Evolutionary conservation across 2,113 vertebrate genomes (phyloP).

Genomic region (Perognathus longimembris): DNA sequence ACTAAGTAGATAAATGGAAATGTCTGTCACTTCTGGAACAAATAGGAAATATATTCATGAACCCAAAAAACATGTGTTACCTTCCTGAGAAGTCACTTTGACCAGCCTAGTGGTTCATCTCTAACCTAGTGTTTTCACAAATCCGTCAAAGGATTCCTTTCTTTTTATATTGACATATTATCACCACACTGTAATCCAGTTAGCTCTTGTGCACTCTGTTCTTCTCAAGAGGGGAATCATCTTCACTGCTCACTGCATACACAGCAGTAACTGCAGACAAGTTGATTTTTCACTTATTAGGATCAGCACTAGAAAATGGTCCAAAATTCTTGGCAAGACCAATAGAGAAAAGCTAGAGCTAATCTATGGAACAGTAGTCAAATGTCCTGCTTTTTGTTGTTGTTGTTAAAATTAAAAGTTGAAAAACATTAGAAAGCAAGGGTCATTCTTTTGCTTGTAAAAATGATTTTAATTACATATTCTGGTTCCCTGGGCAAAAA

Average conservation of each 20-base stretch:
- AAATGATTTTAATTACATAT: conserved; percentile 30
- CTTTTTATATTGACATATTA: neutral
- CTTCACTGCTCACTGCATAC: neutral
- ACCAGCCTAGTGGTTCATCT: neutral
- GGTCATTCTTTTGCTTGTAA: neutral
- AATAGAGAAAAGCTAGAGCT: neutral
- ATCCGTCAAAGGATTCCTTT: neutral
- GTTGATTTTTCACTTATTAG: neutral
- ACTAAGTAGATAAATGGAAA: neutral
- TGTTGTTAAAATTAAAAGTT: neutral
- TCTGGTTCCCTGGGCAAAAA: neutral
- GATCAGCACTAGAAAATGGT: neutral
- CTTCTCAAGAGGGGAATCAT: conserved; percentile 8
- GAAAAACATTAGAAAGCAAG: neutral
- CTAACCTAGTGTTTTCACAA: neutral
- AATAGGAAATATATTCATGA: neutral
- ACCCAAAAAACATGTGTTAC: neutral
- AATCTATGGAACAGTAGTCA: neutral
- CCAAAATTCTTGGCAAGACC: conserved; percentile 17
- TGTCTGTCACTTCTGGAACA: neutral
- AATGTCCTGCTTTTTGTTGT: too few species aligned
- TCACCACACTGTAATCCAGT: neutral
- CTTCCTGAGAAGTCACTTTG: neutral
- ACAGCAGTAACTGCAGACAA: neutral
- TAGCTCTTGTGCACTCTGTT: neutral